Base-by-base conservation (phyloP, 2,113 vertebrate species). In the Channa argus region DNA sequence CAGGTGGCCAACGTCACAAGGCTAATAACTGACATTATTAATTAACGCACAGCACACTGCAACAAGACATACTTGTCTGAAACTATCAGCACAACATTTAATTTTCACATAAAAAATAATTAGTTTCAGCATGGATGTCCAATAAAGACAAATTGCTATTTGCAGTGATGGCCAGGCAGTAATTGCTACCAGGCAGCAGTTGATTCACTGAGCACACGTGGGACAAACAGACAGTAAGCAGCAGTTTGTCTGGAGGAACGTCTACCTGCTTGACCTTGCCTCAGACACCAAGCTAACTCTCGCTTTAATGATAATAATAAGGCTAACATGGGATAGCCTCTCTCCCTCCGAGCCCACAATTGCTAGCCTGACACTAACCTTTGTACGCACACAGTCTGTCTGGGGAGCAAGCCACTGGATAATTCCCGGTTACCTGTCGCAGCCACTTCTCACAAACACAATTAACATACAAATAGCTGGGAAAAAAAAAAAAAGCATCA, bases 261-360 rank as follows among this genome's bases (percentile, higher is more conserved):
- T 83, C 74, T 85, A 71, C 59, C 64, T 60, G 61, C 86, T 89
- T 43, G 34, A 76, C 85, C 88, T 86, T 85, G 82, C 87, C 82
- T 86, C 85, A 92, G 88, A 92, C 89, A 79, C 88, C 82, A 8
- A 76, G 71, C 85, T 88, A 90, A 91, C 90, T 91, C 91, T 86
- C 88, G 77, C 90, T 91, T 88, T 87, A 92, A 91, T 91, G 86
- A 92, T 93, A 95, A 95, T 95, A 93, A 94, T 91, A 95, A 83
- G 90, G 81, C 89, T 85, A 83, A 87, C 86, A 80, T 82, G 80
- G 81, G 89, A 91, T 90, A 92, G 72, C 88, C 91, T 93, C 90
- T 86, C 83, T 89, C 81, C 82, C 81, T 82, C 61, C 52, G 84
- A 92, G 85, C 88, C 89, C 88, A 89, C 93, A 95, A 94, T 94